Base-by-base conservation (phyloP, 1,140 invertebrate genomes). In the Phenacoccus solenopsis region DNA sequence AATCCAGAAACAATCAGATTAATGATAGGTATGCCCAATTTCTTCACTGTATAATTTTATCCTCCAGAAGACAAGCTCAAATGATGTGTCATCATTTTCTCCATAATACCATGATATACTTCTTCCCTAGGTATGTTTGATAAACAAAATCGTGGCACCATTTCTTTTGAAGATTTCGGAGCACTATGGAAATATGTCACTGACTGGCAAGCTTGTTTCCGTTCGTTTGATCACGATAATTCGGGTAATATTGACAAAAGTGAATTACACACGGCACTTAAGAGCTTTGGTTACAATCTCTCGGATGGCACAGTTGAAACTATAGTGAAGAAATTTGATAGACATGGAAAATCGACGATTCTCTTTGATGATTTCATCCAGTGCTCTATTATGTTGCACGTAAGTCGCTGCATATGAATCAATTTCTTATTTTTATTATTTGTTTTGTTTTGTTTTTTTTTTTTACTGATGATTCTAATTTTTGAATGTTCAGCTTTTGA, bases 291-390 rank as follows among this genome's bases (percentile, higher is more conserved):
- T n/a, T 94, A 93, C 75, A 81, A 93, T 73, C 80, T 98, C n/a
- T 91, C 88, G 9, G 91, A 96, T 73, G 79, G 84, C 71, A 87
- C 96, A 69, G 85, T 95, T 72, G 84, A 86, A 72, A 86, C 90
- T 61, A 82, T 98, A 72, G 83, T 99, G 25, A 84, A 87, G 73
- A 98, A 98, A 80, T 98, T 97, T 83, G 96, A 98, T 80, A 82
- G 96, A 73, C 87, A 87, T 77, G 94, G 94, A 20, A 82, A 84
- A 74, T 91, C 91, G 49, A 90, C 87, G 0, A 91, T 98, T 74
- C 86, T 94, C 28, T 98, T 99, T 84, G 97, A 99, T 84, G 96
- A 98, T 80, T 99, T 98, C 76, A 98, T 99, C 75, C 95, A 98
- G 79, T 95, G 91, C 76, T 96, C 93, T 78, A 85, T 98, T 69